Base-by-base conservation (phyloP, 2,113 vertebrate genomes). In the Amia ocellicauda region DNA sequence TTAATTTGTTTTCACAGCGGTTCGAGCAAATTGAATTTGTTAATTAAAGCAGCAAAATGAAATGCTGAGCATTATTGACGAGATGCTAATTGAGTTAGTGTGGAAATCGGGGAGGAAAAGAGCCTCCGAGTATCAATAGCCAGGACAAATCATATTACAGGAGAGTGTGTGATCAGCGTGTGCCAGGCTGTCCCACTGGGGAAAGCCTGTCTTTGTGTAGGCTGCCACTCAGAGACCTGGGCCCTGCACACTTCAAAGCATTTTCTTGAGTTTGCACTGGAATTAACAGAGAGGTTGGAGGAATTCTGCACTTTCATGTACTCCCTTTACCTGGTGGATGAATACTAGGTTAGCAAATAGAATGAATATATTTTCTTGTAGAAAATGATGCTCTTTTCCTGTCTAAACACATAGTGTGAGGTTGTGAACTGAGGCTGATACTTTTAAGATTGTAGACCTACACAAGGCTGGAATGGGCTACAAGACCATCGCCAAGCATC, bases 11-110 rank as follows among this genome's bases (percentile, higher is more conserved):
- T 98, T 98, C 94, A 97, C 93, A 98, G 94, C 67, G 58, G 91
- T 93, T 96, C 88, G 81, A 94, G 92, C 91, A 98, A 97, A 97
- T 97, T 97, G 88, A 97, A 98, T 98, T 97, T 98, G 94, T 97
- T 98, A 98, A 97, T 98, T 97, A 98, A 97, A 95, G 92, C 93
- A 83, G 92, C 92, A 95, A 98, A 98, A 97, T 98, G 93, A 98
- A 98, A 97, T 95, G 92, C 93, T 94, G 93, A 98, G 92, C 91
- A 93, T 96, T 98, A 98, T 96, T 97, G 96, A 98, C 92, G 93
- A 95, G 92, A 94, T 96, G 93, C 92, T 96, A 94, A 98, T 95
- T 95, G 91, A 85, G 92, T 97, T 97, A 95, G 93, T 84, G 79
- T 91, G 92, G 89, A 91, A 83, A 93, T 92, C 85, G 80, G 78